Evolutionary conservation across 2,113 vertebrate species (phyloP).

Genomic region (Rhagologus leucostigma): DNA sequence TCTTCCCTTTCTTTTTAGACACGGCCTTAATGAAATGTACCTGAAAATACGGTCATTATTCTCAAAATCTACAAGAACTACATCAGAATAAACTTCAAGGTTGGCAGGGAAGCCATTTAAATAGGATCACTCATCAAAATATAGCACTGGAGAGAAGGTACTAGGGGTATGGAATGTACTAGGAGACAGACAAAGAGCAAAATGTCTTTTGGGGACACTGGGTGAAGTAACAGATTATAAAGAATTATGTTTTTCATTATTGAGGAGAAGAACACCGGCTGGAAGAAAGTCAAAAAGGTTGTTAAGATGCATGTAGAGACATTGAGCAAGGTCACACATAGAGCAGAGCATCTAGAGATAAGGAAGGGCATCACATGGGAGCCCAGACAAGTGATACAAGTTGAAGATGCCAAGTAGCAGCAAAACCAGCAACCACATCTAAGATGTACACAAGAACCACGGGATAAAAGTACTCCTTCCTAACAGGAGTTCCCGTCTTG

Average conservation of each 20-base stretch:
- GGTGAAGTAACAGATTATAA: neutral
- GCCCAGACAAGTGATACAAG: neutral
- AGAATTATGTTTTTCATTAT: neutral
- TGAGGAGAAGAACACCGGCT: neutral
- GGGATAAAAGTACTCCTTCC: rapidly evolving
- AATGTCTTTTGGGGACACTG: neutral
- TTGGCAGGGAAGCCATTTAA: neutral
- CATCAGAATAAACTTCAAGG: neutral
- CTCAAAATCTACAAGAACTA: neutral
- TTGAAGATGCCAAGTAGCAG: neutral
- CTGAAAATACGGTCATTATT: neutral
- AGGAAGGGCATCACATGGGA: neutral
- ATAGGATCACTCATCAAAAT: neutral
- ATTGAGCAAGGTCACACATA: neutral
- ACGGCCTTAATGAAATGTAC: neutral
- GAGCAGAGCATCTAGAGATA: neutral
- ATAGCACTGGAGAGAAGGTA: neutral
- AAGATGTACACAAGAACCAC: neutral
- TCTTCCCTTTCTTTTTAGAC: neutral
- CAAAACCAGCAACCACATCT: neutral
- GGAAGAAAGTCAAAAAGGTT: neutral
- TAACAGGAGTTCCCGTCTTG: neutral
- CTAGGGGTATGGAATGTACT: neutral
- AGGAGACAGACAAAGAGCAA: neutral
- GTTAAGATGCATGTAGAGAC: neutral